Evolutionary conservation across 2,888 invertebrate genomes (phyloP), one percentile per base, ranked within the genome.

Genomic region (Tenthredo distinguenda): DNA sequence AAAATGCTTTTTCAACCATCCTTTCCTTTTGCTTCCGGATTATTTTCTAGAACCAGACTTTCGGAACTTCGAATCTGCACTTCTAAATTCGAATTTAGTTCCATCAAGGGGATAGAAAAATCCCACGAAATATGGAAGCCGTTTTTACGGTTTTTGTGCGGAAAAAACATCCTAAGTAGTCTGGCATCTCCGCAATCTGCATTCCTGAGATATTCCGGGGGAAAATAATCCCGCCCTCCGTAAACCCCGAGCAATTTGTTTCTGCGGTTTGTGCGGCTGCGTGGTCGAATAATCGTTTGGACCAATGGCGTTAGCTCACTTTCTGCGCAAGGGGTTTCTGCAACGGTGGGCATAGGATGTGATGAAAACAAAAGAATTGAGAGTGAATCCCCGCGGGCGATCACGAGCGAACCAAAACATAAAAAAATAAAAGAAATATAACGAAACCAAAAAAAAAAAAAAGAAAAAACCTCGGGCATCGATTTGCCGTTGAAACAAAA

Each of bases 211-310:
- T 31, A 71, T 71, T 71, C 71, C n/a, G 40, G 40, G n/a, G 18
- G 74, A 21, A 26, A 43, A 34, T 18, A 18, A 68, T 31, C 50
- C 77, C 34, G 79, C 79, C 58, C 58, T 55, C 55, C 34, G 37
- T 55, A 15, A 62, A 50, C 50, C 15, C n/a, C 12, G 77, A 68
- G 68, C 47, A 68, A 83, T 83, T 83, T 26, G 83, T 83, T 83
- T 34, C 83, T 58, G 71, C 83, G 82, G 82, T 68, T n/a, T 87
- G 87, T 88, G 92, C 92, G 92, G 86, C 92, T 92, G 92, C 92
- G 92, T 91, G 92, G 90, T 91, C 91, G 91, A 91, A 90, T 91
- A 88, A 89, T 88, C 88, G 89, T 88, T 85, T 86, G 90, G 88
- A 90, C 93, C 93, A 93, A 93, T 93, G 91, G 90, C 89, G 89